Conservation (phyloP, 2,797 vertebrate genomes). For the Anisognathus igniventris region DNA sequence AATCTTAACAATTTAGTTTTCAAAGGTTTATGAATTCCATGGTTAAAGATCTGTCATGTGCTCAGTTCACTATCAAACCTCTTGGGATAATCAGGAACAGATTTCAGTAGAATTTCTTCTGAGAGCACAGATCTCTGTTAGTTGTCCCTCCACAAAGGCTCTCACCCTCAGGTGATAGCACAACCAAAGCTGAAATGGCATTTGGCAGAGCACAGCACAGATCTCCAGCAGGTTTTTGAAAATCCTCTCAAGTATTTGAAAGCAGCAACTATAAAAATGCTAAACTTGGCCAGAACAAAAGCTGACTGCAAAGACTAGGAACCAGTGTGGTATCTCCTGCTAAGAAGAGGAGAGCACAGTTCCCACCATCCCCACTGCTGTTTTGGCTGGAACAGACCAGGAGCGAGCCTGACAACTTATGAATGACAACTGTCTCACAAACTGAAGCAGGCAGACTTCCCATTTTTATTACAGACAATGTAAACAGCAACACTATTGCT, state of each 20-base stretch:
- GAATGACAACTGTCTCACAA: neutral
- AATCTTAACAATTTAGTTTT: neutral
- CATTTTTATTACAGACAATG: neutral
- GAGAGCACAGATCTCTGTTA: neutral
- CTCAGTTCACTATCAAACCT: neutral
- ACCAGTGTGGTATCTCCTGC: neutral
- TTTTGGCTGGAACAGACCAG: accelerated
- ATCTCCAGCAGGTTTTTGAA: neutral
- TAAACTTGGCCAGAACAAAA: neutral
- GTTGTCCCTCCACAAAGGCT: neutral
- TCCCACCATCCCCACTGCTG: neutral
- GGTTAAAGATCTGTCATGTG: neutral
- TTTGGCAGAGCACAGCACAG: neutral
- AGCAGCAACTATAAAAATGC: neutral
- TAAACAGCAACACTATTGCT: neutral
- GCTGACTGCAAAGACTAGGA: neutral
- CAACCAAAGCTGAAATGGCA: neutral
- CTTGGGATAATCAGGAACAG: neutral
- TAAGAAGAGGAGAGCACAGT: neutral
- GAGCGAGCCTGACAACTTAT: neutral
- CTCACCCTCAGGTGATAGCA: neutral
- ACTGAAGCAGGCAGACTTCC: neutral
- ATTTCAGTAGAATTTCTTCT: neutral
- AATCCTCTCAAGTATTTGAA: neutral
- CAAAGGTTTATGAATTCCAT: neutral